Percentiles rank a stretch among this genome's conserved stretches.
These are phyloP conservation scores for Thecophora atra DNA, from an alignment of 2,888 invertebrate species.

Conservation along the genomic window DNA sequence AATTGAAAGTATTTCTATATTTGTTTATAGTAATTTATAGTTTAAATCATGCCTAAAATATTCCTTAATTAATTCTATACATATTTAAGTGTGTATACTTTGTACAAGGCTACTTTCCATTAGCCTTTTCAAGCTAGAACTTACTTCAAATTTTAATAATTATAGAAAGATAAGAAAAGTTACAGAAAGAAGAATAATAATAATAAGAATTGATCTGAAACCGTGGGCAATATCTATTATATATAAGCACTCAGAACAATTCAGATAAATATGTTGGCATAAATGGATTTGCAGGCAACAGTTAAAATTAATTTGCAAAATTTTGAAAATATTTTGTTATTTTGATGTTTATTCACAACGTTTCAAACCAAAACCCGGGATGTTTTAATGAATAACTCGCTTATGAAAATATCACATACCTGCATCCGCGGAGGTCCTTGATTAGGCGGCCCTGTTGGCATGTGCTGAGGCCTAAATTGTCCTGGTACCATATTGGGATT, in stretches of 20 bases:
- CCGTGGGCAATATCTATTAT: conserved; percentile 20
- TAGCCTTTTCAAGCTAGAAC: no score
- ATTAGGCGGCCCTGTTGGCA: conserved; percentile 70
- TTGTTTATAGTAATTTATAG: no score
- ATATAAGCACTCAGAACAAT: conserved; percentile 62
- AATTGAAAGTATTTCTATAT: no score
- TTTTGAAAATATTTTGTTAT: conserved; percentile 33
- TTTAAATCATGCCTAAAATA: no score
- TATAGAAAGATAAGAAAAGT: conserved; percentile 32
- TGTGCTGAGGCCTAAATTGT: conserved; percentile 70
- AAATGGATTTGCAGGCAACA: neutral
- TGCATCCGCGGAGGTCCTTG: conserved; percentile 73
- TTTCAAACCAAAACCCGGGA: conserved; percentile 28
- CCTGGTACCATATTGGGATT: conserved; percentile 70
- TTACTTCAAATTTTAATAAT: no score
- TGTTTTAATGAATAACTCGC: neutral
- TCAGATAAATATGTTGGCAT: conserved; percentile 51
- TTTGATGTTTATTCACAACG: conserved; percentile 16
- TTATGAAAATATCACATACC: conserved; percentile 53
- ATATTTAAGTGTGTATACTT: no score
- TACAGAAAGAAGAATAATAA: conserved; percentile 8
- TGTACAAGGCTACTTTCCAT: no score
- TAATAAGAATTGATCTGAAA: conserved; percentile 52
- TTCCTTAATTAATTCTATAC: no score
- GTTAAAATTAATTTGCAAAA: conserved; percentile 28